Percentiles rank a stretch among this genome's conserved stretches.
phyloP scores from a whole-genome alignment of 2,888 invertebrate genomes.

The Macrophya annulata region DNA sequence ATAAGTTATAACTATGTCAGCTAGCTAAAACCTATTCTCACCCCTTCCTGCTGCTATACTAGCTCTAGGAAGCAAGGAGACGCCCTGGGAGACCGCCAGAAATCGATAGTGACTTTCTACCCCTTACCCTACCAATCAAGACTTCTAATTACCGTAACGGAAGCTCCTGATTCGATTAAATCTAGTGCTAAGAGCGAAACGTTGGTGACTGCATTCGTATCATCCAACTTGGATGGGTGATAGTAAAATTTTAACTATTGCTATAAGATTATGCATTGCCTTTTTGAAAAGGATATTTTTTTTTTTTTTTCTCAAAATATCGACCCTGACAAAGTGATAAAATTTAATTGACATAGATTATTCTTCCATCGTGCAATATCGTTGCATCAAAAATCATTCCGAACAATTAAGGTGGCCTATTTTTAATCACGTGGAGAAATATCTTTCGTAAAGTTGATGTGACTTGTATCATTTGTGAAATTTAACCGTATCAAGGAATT shows the following conservation, averaged over 20 bases:
- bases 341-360: background rate
- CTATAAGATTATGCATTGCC: no score
- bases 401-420: conserved; percentile 26
- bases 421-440: background rate
- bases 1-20: background rate
- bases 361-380: conserved; percentile 1
- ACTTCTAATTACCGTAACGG: conserved; percentile 28
- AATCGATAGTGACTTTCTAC: conserved; percentile 46
- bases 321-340: background rate
- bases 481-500: background rate
- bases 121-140: conserved; percentile 17
- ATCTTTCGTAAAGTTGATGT: background rate
- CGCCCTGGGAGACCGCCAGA: conserved; percentile 42
- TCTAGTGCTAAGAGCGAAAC: background rate
- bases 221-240: background rate
- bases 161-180: conserved; percentile 40
- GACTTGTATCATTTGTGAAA: background rate
- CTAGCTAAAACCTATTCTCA: conserved; percentile 29
- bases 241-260: background rate
- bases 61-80: conserved; percentile 14
- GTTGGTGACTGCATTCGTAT: background rate
- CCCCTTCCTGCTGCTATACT: background rate
- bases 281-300: no score
- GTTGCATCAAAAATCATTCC: conserved; percentile 22
- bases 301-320: no score